phyloP scores from a whole-genome alignment of 2,888 invertebrate genomes.

The Notodonta dromedarius region DNA sequence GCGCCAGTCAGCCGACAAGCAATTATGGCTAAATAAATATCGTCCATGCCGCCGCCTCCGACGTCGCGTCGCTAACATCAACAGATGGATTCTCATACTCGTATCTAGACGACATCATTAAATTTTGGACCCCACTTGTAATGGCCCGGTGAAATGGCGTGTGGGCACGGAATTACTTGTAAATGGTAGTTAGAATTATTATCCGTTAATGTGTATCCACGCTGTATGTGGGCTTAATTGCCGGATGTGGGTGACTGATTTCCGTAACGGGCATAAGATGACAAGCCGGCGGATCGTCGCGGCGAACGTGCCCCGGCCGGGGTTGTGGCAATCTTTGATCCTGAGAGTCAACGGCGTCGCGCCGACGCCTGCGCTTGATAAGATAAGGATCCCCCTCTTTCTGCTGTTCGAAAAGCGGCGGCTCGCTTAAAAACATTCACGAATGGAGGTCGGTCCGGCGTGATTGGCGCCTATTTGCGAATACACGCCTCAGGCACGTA shows the following conservation, averaged over 20 bases:
- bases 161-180: constrained; percentile 64
- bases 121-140: constrained; percentile 64
- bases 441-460: constrained; percentile 62
- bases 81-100: constrained; percentile 72
- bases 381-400: constrained; percentile 49
- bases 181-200: constrained; percentile 58
- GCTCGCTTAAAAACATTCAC: constrained; percentile 67
- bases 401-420: constrained; percentile 51
- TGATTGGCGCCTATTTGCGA: constrained; percentile 57
- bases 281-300: constrained; percentile 35
- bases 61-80: constrained; percentile 63
- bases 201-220: constrained; percentile 54
- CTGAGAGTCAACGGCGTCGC: constrained; percentile 53
- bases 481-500: constrained; percentile 50
- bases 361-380: constrained; percentile 61
- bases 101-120: constrained; percentile 76
- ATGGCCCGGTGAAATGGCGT: constrained; percentile 61
- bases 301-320: constrained; percentile 33
- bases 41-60: constrained; percentile 76
- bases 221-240: constrained; percentile 61
- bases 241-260: constrained; percentile 60
- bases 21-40: constrained; percentile 84
- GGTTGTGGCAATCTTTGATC: constrained; percentile 53
- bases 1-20: constrained; percentile 82
- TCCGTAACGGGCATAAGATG: constrained; percentile 48